These are phyloP conservation scores for Brachylomia viminalis DNA, from an alignment of 2,888 invertebrate genomes.

Conservation along the genomic window DNA sequence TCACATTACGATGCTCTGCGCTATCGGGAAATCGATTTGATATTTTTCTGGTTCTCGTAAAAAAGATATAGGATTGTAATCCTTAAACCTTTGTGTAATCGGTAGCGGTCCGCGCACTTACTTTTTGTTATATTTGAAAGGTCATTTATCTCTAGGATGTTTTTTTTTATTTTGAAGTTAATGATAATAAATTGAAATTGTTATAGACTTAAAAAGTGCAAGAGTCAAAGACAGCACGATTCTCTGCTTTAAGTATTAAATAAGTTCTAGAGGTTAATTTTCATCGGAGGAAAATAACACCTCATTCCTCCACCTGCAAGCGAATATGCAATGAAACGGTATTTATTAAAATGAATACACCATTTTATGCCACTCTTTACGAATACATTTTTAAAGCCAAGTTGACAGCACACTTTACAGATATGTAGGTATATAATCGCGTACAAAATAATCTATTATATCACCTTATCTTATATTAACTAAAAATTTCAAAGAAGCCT, in stretches of 20 bases:
- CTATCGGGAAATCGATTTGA: constrained; percentile 60
- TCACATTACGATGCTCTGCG: constrained; percentile 53
- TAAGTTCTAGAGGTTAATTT: background rate
- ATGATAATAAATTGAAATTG: no score
- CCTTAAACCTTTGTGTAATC: constrained; percentile 49
- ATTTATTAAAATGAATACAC: background rate
- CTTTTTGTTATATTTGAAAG: constrained; percentile 5
- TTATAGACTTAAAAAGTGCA: background rate
- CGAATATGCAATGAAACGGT: background rate
- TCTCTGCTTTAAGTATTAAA: background rate
- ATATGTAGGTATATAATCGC: background rate
- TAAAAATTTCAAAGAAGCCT: background rate
- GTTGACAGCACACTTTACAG: background rate
- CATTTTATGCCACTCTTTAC: background rate
- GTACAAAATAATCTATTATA: background rate
- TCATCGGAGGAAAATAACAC: no score
- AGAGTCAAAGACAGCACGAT: background rate
- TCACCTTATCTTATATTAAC: background rate
- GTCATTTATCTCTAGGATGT: background rate
- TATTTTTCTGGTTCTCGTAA: constrained; percentile 60
- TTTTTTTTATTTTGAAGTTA: background rate
- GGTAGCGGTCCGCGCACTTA: background rate
- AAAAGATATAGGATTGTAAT: constrained; percentile 56
- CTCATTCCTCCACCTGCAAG: background rate
- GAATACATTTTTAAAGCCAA: background rate